phyloP scores from a whole-genome alignment of 1,140 invertebrate species.

The Neelides sp. region DNA sequence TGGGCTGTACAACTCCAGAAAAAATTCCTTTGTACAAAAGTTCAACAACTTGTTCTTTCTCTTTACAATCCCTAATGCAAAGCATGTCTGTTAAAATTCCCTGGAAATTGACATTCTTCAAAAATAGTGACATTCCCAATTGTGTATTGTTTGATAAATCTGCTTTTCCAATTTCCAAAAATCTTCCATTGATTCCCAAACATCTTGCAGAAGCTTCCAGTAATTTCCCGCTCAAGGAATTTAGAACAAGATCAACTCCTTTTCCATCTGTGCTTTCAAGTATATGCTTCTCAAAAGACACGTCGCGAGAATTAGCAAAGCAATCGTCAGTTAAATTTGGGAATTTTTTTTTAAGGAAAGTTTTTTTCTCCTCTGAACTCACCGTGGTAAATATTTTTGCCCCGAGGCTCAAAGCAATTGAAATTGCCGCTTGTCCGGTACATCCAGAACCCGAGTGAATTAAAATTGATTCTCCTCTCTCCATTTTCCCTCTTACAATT shows the following conservation, averaged over 20 bases:
- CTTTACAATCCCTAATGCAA: no score
- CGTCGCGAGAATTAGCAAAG: conserved; percentile 44
- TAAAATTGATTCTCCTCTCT: conserved; percentile 40
- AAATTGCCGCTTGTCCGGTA: conserved; percentile 47
- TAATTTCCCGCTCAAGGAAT: conserved; percentile 48
- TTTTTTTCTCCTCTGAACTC: conserved; percentile 39
- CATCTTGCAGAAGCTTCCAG: conserved; percentile 50
- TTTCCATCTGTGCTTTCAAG: conserved; percentile 37
- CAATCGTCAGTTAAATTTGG: conserved; percentile 39
- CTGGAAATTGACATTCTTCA: no score
- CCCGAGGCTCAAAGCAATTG: conserved; percentile 40
- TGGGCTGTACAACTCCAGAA: no score
- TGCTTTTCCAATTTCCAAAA: conserved; percentile 56
- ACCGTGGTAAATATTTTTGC: conserved; percentile 42
- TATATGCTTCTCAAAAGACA: conserved; percentile 45
- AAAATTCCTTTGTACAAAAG: no score
- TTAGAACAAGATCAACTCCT: conserved; percentile 49
- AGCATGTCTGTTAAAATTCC: no score
- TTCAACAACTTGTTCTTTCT: no score
- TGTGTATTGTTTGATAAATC: conserved; percentile 52
- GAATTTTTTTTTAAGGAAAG: conserved; percentile 40
- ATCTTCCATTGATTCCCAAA: conserved; percentile 48
- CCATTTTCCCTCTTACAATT: conserved; percentile 41
- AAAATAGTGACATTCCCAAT: conserved; percentile 43
- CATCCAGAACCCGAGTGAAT: conserved; percentile 49